Evolutionary conservation across 35 echinoderm and acorn worm species (phyloP).

Genomic region (Holothuria glaberrima): DNA sequence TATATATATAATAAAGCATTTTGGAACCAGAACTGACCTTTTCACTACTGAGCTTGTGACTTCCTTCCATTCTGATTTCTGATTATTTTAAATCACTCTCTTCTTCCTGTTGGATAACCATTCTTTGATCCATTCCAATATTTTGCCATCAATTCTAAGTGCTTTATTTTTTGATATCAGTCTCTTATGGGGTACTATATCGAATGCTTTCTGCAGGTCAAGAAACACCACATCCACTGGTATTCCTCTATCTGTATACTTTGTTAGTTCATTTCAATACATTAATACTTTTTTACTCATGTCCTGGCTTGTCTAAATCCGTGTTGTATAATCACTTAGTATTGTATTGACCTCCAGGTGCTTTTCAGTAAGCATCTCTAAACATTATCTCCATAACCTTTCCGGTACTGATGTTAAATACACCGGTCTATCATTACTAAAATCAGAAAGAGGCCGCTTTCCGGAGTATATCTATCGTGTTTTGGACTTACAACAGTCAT

Average conservation of each 20-base stretch:
- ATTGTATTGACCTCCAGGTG: background rate
- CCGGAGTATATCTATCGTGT: too few species aligned
- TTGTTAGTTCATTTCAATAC: too few species aligned
- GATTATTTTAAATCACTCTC: slow-evolving; percentile 39
- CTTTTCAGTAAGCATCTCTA: background rate
- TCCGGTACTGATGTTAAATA: background rate
- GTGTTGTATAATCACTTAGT: slow-evolving; percentile 17
- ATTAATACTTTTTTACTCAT: slow-evolving; percentile 19
- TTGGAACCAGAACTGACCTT: slow-evolving; percentile 43
- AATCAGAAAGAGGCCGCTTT: background rate
- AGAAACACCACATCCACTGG: too few species aligned
- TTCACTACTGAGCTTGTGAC: slow-evolving; percentile 60
- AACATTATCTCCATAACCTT: slow-evolving; percentile 15
- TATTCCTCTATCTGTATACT: too few species aligned
- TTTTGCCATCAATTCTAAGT: slow-evolving; percentile 47
- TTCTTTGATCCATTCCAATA: too few species aligned
- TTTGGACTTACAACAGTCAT: too few species aligned
- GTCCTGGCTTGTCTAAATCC: background rate
- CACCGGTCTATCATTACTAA: slow-evolving; percentile 37
- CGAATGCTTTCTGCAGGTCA: too few species aligned
- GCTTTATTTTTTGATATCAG: slow-evolving; percentile 41
- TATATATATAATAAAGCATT: slow-evolving; percentile 45
- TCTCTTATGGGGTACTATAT: too few species aligned
- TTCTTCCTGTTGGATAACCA: slow-evolving; percentile 33
- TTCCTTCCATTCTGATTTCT: slow-evolving; percentile 16